phyloP scores from a whole-genome alignment of 2,888 invertebrate genomes.

The Lapara coniferarum region DNA sequence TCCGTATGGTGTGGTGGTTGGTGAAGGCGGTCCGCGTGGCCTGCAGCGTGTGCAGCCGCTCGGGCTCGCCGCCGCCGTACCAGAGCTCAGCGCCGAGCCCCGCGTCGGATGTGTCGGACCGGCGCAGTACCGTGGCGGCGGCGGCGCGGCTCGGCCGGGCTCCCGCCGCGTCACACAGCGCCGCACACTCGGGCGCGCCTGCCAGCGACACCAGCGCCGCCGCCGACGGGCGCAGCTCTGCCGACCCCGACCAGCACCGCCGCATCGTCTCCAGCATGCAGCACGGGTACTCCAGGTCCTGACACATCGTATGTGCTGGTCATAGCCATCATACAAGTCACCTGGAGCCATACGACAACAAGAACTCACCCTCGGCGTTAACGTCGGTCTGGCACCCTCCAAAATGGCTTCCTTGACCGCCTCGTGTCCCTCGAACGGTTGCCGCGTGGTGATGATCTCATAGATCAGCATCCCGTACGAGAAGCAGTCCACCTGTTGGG shows the following conservation, averaged over 20 bases:
- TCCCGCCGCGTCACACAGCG: slow-evolving; percentile 65
- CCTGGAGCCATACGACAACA: neutral
- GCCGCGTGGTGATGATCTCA: slow-evolving; percentile 95
- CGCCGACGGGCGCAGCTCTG: slow-evolving; percentile 94
- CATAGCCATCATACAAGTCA: neutral
- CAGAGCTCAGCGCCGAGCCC: slow-evolving; percentile 84
- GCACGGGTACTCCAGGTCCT: slow-evolving; percentile 92
- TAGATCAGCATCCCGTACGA: slow-evolving; percentile 99
- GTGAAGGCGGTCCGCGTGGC: slow-evolving; percentile 57
- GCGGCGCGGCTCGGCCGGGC: slow-evolving; percentile 44
- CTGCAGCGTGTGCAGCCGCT: slow-evolving; percentile 78
- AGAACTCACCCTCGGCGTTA: slow-evolving; percentile 89
- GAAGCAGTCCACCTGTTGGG: slow-evolving; percentile 94
- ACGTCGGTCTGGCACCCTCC: slow-evolving; percentile 95
- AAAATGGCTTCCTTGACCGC: slow-evolving; percentile 98
- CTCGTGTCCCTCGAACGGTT: slow-evolving; percentile 98
- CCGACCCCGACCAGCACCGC: slow-evolving; percentile 96
- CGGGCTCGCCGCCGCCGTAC: slow-evolving; percentile 80
- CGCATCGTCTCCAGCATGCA: slow-evolving; percentile 97
- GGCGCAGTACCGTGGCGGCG: slow-evolving; percentile 36
- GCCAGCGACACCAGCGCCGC: slow-evolving; percentile 97
- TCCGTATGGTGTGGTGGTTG: slow-evolving; percentile 60
- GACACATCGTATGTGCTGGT: slow-evolving; percentile 18
- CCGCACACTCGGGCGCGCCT: slow-evolving; percentile 94
- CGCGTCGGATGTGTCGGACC: slow-evolving; percentile 32